Evolutionary conservation across 2,888 invertebrate genomes (phyloP).

Genomic region (Agriopis marginaria): DNA sequence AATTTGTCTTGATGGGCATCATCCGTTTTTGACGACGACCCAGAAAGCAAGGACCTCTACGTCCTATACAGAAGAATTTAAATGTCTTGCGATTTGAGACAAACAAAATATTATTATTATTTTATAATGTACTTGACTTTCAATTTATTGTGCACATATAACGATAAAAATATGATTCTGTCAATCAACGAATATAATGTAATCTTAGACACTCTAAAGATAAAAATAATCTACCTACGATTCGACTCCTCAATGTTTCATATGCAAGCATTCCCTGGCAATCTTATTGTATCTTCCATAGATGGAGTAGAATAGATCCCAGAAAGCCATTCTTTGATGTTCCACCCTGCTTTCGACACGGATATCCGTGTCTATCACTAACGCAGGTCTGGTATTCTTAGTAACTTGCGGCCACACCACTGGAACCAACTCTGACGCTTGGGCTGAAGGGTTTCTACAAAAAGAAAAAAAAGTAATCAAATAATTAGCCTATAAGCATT

Average conservation of each 20-base stretch:
- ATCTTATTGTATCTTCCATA: conserved; percentile 69
- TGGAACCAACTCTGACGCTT: conserved; percentile 59
- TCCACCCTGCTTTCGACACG: conserved; percentile 62
- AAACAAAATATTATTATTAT: no score
- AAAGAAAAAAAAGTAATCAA: neutral
- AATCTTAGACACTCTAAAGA: neutral
- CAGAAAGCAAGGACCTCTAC: conserved; percentile 42
- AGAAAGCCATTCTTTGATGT: conserved; percentile 75
- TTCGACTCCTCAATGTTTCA: conserved; percentile 18
- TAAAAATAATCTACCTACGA: neutral
- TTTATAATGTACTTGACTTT: neutral
- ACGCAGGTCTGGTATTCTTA: conserved; percentile 61
- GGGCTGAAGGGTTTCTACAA: conserved; percentile 72
- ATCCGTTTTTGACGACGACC: conserved; percentile 58
- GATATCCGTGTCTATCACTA: conserved; percentile 69
- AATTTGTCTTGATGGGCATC: conserved; percentile 59
- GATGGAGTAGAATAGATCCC: conserved; percentile 75
- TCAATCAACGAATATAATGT: neutral
- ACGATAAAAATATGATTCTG: neutral
- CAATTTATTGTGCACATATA: neutral
- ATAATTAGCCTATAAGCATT: no score
- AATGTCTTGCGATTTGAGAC: conserved; percentile 3
- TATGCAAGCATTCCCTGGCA: conserved; percentile 54
- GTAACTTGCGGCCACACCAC: conserved; percentile 66
- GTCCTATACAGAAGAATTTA: conserved; percentile 31